These are phyloP conservation scores for Branchinecta lynchi DNA, from an alignment of 1,140 invertebrate species.

Conservation along the genomic window DNA sequence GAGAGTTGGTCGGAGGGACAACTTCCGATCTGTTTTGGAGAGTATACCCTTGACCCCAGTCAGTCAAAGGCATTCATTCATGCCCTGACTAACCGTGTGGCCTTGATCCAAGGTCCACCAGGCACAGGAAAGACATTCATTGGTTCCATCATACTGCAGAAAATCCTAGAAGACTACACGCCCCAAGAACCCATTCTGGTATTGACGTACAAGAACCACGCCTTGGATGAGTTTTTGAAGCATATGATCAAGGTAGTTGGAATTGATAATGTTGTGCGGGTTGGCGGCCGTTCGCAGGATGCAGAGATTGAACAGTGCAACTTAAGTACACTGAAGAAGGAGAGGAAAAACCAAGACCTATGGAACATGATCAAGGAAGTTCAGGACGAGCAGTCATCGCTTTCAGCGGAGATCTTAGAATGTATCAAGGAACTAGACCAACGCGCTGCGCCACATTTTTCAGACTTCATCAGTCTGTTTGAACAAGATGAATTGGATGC, in stretches of 20 bases:
- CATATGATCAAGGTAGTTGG: conserved; percentile 27
- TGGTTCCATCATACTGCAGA: conserved; percentile 29
- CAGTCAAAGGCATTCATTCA: neutral
- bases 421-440: neutral
- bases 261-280: conserved; percentile 30
- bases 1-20: neutral
- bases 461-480: neutral
- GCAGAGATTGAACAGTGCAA: conserved; percentile 22
- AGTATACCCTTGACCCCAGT: neutral
- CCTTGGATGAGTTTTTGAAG: conserved; percentile 42
- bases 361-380: conserved; percentile 10
- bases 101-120: conserved; percentile 41
- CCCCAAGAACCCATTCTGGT: conserved; percentile 34
- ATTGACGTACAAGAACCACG: conserved; percentile 42
- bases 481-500: neutral
- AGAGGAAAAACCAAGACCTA: neutral
- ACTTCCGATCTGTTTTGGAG: conserved; percentile 6
- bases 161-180: conserved; percentile 26
- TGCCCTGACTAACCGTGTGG: conserved; percentile 15
- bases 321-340: conserved; percentile 13
- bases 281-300: conserved; percentile 33
- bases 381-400: neutral
- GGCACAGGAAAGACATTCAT: conserved; percentile 41
- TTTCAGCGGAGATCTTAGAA: neutral
- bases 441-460: neutral